Percentiles rank a stretch among this genome's conserved stretches.
These are phyloP conservation scores for Stenodera caucasica DNA, from an alignment of 2,888 invertebrate genomes.

Conservation along the genomic window DNA sequence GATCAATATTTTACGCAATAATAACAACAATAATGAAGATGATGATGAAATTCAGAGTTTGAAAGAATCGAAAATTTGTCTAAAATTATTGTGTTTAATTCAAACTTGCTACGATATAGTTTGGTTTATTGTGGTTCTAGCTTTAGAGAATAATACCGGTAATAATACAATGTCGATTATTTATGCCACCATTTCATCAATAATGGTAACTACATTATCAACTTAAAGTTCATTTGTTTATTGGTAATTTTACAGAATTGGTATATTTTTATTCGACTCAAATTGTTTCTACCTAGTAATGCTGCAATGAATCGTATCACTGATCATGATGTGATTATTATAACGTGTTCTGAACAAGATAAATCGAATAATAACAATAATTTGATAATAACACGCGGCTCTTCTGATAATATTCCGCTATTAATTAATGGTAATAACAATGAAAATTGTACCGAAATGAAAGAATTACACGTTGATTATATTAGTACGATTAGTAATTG, in stretches of 20 bases:
- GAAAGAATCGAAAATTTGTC: constrained; percentile 62
- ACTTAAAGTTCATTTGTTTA: constrained; percentile 3
- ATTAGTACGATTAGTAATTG: constrained; percentile 58
- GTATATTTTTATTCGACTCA: constrained; percentile 53
- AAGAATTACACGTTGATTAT: constrained; percentile 54
- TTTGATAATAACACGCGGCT: constrained; percentile 40
- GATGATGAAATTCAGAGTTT: constrained; percentile 54
- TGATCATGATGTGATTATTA: constrained; percentile 32
- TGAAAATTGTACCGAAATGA: constrained; percentile 53
- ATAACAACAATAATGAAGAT: constrained; percentile 43
- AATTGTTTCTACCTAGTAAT: constrained; percentile 48
- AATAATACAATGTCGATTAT: constrained; percentile 64
- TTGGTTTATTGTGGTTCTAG: constrained; percentile 75
- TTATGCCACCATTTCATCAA: constrained; percentile 61
- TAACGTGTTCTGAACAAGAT: constrained; percentile 32
- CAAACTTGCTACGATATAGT: constrained; percentile 72
- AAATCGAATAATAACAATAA: constrained; percentile 19
- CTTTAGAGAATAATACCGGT: constrained; percentile 67
- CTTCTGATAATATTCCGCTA: constrained; percentile 53
- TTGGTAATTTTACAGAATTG: constrained; percentile 54
- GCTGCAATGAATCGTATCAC: constrained; percentile 32
- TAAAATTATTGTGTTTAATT: constrained; percentile 66
- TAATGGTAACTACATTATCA: constrained; percentile 58
- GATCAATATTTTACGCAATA: constrained; percentile 47
- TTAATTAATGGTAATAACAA: constrained; percentile 40